Conservation (phyloP, 2,888 invertebrate genomes). For the Epicampocera succincta region DNA sequence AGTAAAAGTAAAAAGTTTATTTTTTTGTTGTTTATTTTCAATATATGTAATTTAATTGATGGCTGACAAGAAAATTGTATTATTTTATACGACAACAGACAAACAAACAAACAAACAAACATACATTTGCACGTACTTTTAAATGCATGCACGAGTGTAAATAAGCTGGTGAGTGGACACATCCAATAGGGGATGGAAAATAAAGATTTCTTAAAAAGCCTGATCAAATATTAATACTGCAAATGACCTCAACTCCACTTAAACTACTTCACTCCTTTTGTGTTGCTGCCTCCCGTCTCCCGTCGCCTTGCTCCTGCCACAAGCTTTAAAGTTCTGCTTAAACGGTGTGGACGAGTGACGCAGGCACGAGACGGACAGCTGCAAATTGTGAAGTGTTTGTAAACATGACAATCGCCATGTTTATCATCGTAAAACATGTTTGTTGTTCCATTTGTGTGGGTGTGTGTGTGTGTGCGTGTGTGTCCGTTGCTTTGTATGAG, state of each 20-base stretch:
- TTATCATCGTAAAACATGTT: constrained; percentile 50
- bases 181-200: neutral
- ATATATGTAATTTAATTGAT: constrained; percentile 69
- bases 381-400: constrained; percentile 59
- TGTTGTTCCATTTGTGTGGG: constrained; percentile 27
- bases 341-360: neutral
- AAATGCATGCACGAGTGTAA: neutral
- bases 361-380: neutral
- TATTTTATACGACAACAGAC: no score
- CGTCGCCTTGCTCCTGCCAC: no score
- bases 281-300: no score
- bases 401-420: constrained; percentile 67
- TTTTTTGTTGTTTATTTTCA: no score
- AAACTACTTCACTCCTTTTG: neutral
- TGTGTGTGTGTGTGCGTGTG: constrained; percentile 8
- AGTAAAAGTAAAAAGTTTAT: constrained; percentile 34
- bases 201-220: neutral
- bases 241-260: constrained; percentile 5
- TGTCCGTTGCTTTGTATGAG: neutral
- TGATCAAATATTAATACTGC: constrained; percentile 10
- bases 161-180: neutral
- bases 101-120: no score
- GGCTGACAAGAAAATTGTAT: constrained; percentile 61
- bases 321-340: neutral
- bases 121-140: constrained; percentile 3